Evolutionary conservation across 2,888 invertebrate genomes (phyloP), one percentile per base, ranked within the genome.

Genomic region (Harpalus rufipes): DNA sequence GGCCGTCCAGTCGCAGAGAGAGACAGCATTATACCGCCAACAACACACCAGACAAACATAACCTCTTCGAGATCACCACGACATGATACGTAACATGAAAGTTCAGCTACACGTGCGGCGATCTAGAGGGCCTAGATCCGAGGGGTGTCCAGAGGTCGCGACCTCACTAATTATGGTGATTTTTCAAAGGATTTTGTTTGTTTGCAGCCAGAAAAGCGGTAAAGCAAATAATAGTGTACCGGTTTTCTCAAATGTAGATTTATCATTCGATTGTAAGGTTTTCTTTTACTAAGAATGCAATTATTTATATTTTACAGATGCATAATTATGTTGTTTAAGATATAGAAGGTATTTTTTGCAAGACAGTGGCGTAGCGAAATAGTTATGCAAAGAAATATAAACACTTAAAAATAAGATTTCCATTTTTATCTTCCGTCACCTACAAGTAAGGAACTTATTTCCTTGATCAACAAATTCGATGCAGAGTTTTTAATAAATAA

Each of bases 111-210:
- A 78, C 78, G 78, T 78, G 78, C 78, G 39, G 32, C 56, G 25
- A 44, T 72, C 41, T 14, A 44, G 44, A 18, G 76, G 56, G 58
- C 56, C 56, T 78, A 78, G 78, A 58, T 78, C 25, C 25, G 78
- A 78, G 32, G 78, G 78, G 78, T 58, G 78, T 58, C 63, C 32
- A 80, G 32, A 81, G 81, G 59, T 81, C 51, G 61, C 41, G 41
- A 81, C 59, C 81, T 44, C 18, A 81, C 81, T 81, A 65, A 81
- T 81, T 81, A 81, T 61, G 81, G 81, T 81, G 81, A 61, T 81
- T 63, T 61, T 78, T 78, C 78, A 56, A 18, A n/a, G 32, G 14
- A 78, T 78, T 78, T 78, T 78, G 78, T 78, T 78, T 56, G 78
- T 78, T 56, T 58, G 25, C 16, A 32, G 25, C n/a, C 56, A 56